phyloP scores from a whole-genome alignment of 2,888 invertebrate species.

The Metallyticus violacea region DNA sequence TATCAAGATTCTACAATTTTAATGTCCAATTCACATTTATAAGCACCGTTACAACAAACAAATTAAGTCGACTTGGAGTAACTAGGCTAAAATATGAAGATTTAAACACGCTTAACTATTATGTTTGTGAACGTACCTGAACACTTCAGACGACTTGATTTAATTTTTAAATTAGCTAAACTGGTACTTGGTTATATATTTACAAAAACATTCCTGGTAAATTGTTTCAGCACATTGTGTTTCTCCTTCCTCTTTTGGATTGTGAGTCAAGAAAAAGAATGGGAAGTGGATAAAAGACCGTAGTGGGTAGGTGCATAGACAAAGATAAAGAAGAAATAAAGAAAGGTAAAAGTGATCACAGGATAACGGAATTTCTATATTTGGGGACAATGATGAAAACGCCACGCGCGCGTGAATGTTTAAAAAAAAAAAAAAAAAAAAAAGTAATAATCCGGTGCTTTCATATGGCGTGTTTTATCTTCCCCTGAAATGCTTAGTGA shows the following conservation, averaged over 20 bases:
- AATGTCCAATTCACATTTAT: background rate
- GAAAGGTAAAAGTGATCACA: background rate
- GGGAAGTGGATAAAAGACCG: slow-evolving; percentile 11
- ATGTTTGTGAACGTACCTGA: background rate
- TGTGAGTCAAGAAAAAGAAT: slow-evolving; percentile 12
- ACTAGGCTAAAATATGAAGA: background rate
- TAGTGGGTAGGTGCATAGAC: slow-evolving; percentile 6
- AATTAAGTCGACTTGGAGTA: background rate
- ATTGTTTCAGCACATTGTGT: background rate
- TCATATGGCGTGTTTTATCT: too few relatives aligned
- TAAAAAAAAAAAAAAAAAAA: background rate
- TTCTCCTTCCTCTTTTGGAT: slow-evolving; percentile 21
- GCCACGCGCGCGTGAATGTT: background rate
- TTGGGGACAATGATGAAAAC: background rate
- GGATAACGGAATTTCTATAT: background rate
- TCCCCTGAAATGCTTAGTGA: background rate
- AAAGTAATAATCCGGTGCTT: too few relatives aligned
- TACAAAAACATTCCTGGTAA: background rate
- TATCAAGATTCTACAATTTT: background rate
- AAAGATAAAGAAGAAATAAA: background rate
- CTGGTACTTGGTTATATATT: background rate
- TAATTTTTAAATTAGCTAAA: background rate
- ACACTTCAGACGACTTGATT: background rate
- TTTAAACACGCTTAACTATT: background rate
- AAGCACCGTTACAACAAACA: background rate